These are phyloP conservation scores for Pardosa pseudoannulata DNA, from an alignment of 2,888 invertebrate genomes.

Conservation along the genomic window DNA sequence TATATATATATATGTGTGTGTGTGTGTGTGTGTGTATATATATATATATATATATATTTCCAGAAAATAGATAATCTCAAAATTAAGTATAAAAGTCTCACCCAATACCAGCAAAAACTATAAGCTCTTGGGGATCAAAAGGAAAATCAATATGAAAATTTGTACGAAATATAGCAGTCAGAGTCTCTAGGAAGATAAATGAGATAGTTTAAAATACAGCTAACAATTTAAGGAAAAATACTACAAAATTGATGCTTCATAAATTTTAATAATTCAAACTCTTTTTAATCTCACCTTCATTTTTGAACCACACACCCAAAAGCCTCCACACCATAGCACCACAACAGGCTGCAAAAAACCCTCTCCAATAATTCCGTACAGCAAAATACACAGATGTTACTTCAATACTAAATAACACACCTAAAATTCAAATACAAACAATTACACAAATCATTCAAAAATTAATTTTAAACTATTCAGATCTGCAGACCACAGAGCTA, in stretches of 20 bases:
- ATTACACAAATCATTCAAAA: too few relatives aligned
- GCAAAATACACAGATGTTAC: constrained; percentile 99
- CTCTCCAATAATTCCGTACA: constrained; percentile 98
- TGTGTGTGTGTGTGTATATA: too few relatives aligned
- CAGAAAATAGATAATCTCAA: too few relatives aligned
- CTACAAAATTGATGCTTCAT: neutral
- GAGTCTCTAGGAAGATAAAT: constrained; percentile 83
- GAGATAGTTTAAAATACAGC: too few relatives aligned
- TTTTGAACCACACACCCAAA: constrained; percentile 95
- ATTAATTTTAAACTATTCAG: too few relatives aligned
- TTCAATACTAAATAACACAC: constrained; percentile 98
- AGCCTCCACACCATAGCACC: constrained; percentile 96
- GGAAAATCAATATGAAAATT: constrained; percentile 95
- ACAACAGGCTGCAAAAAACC: constrained; percentile 98
- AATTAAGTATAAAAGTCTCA: constrained; percentile 76
- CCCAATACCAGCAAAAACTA: constrained; percentile 95
- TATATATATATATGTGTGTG: too few relatives aligned
- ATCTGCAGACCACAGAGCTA: too few relatives aligned
- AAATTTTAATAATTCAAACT: neutral
- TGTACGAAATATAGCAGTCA: constrained; percentile 94
- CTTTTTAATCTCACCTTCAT: constrained; percentile 82
- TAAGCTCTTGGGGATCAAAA: constrained; percentile 96
- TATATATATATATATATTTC: too few relatives aligned
- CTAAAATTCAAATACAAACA: too few relatives aligned
- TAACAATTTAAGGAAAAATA: neutral